Evolutionary conservation across 1,140 invertebrate species (phyloP).

Genomic region (Diorhabda elongata): DNA sequence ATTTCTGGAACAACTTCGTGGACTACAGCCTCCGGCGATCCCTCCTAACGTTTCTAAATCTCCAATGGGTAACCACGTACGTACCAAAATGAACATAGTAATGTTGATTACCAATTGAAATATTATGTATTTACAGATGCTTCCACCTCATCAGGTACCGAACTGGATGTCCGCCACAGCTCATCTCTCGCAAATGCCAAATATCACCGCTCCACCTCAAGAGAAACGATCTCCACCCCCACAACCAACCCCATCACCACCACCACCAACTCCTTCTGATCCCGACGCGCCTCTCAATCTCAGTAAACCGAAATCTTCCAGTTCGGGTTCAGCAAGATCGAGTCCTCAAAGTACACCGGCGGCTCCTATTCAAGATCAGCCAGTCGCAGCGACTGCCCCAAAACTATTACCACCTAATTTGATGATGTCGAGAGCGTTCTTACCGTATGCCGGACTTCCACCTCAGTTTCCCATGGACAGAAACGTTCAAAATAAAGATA

Average conservation of each 20-base stretch:
- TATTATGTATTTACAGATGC: constrained; percentile 36
- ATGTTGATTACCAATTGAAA: too few species aligned
- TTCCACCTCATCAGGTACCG: constrained; percentile 43
- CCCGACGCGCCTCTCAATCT: constrained; percentile 83
- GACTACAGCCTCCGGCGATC: constrained; percentile 34
- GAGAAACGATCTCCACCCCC: constrained; percentile 50
- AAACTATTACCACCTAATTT: constrained; percentile 55
- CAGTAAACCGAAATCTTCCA: constrained; percentile 72
- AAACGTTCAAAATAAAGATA: constrained; percentile 43
- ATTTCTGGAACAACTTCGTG: constrained; percentile 53
- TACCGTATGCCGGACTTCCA: constrained; percentile 57
- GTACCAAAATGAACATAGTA: constrained; percentile 6
- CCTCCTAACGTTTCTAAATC: constrained; percentile 36
- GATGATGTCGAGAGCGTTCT: constrained; percentile 55
- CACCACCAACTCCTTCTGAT: constrained; percentile 50
- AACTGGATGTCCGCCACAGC: constrained; percentile 43
- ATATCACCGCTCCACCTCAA: constrained; percentile 21
- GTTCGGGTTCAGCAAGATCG: constrained; percentile 42
- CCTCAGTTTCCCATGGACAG: constrained; percentile 52
- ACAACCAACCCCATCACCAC: constrained; percentile 44
- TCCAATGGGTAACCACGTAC: constrained; percentile 41
- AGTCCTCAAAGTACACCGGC: constrained; percentile 38
- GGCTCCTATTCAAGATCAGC: constrained; percentile 49
- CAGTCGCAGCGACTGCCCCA: constrained; percentile 56
- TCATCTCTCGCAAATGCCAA: constrained; percentile 38